Evolutionary conservation across 2,888 invertebrate species (phyloP).

Genomic region (Hanleya hanleyi): DNA sequence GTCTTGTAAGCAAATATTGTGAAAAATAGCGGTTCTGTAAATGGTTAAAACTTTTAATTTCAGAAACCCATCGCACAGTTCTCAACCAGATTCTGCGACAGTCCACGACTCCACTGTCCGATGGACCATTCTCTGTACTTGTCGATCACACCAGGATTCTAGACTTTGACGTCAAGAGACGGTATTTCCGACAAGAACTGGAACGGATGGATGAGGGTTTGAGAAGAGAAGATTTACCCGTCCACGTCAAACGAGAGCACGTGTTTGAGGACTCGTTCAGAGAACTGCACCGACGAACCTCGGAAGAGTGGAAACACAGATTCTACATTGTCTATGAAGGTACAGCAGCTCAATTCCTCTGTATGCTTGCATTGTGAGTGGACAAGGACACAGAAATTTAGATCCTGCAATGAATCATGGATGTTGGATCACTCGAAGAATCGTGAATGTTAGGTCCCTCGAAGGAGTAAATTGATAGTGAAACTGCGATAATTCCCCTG

Average conservation of each 20-base stretch:
- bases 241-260: slow-evolving; percentile 87
- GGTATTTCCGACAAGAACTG: slow-evolving; percentile 90
- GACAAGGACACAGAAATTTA: too few species aligned
- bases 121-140: slow-evolving; percentile 90
- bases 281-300: slow-evolving; percentile 85
- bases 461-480: too few species aligned
- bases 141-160: slow-evolving; percentile 90
- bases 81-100: slow-evolving; percentile 91
- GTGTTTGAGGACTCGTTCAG: slow-evolving; percentile 93
- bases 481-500: too few species aligned
- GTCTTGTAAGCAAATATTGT: too few species aligned
- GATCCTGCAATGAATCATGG: too few species aligned
- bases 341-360: too few species aligned
- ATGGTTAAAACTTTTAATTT: too few species aligned
- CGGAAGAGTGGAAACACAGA: slow-evolving; percentile 92
- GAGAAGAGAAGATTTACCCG: slow-evolving; percentile 84
- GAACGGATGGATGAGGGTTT: slow-evolving; percentile 84
- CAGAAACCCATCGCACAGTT: slow-evolving; percentile 89
- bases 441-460: too few species aligned
- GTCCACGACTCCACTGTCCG: slow-evolving; percentile 81
- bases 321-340: slow-evolving; percentile 95
- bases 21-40: too few species aligned
- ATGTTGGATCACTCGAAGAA: too few species aligned
- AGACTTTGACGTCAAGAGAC: slow-evolving; percentile 91
- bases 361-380: too few species aligned